Base-by-base conservation (phyloP, 2,113 vertebrate genomes). In the Athene noctua region DNA sequence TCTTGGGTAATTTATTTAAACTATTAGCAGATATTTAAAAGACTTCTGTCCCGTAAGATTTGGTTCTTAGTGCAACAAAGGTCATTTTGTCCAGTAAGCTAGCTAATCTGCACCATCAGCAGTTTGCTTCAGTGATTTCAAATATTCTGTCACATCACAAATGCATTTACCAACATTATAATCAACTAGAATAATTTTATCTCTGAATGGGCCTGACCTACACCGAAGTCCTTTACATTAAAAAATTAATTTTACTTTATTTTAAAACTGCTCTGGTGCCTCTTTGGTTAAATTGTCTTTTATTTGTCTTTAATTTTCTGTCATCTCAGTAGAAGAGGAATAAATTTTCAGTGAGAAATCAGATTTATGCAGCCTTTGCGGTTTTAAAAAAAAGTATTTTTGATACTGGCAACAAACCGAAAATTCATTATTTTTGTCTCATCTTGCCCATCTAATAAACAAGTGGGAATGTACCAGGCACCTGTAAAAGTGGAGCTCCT, bases 1-100 rank as follows among this genome's bases (percentile, higher is more conserved):
- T 58, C 82, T 42, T 1, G 1, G 75, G 32, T 80, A 84, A 94
- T 84, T 55, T 15, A 54, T 55, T 95, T 74, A 78, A 94, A 68
- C 70, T 46, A 87, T 94, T 94, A 95, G 72, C 49, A 84, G 86
- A 68, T 78, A 36, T 72, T 87, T 68, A 73, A 78, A 65, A 90
- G 73, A 77, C 26, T 87, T 72, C 38, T 87, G 49, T 84, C 79
- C 29, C 46, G 0, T 38, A 34, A 73, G 94, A 51, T 77, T 85
- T 59, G 55, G 34, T 78, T 90, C 49, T 73, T 67, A 19, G 86
- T 27, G 34, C 68, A 49, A 55, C 58, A 94, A 80, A 94, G 94
- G 95, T 92, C 68, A 51, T 80, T 86, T 75, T 68, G 68, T 34
- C 78, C 89, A 68, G 78, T 49, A 73, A 94, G 90, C 87, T 14